These are phyloP conservation scores for cattle (Bos taurus) DNA, from an alignment of 2,113 vertebrate genomes.

Conservation along the genomic window ARS-UCD2.0 NC_037338.1:17505001-17505500, in stretches of 20 bases:
- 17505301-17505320: neutral
- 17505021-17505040: neutral
- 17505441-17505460: neutral
- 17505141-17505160: neutral
- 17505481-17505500: neutral
- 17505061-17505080: neutral
- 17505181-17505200: neutral
- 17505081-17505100: neutral
- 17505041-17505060: neutral
- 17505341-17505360: neutral
- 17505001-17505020: accelerated
- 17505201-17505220: neutral
- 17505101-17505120: too few relatives aligned
- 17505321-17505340: neutral
- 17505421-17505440: accelerated
- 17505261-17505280: too few relatives aligned
- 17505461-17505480: neutral
- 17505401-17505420: neutral
- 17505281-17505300: neutral
- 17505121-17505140: neutral
- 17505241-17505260: neutral
- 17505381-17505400: accelerated
- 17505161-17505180: accelerated
- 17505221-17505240: neutral
- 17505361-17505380: neutral